Evolutionary conservation across 2,797 vertebrate genomes (phyloP).

Genomic region (Liasis olivaceus): DNA sequence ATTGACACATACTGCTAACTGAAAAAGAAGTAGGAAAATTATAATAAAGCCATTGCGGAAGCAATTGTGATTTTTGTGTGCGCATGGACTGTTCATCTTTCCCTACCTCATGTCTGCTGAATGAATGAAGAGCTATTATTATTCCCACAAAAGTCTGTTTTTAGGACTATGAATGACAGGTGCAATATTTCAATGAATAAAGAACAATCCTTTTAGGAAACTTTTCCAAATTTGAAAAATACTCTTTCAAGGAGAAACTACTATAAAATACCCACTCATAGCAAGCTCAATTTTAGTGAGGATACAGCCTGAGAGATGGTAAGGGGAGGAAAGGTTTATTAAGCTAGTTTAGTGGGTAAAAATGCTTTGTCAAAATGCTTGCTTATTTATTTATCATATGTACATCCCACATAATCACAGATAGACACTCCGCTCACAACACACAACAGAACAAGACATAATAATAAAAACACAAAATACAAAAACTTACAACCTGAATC

Average conservation of each 20-base stretch:
- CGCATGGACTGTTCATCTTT: background rate
- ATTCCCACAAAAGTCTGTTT: background rate
- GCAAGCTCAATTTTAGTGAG: background rate
- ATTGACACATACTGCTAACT: background rate
- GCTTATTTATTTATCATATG: background rate
- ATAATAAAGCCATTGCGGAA: conserved; percentile 18
- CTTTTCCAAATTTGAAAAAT: background rate
- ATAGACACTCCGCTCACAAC: background rate
- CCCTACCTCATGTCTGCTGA: background rate
- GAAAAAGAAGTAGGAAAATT: conserved; percentile 18
- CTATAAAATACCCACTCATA: background rate
- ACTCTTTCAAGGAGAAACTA: background rate
- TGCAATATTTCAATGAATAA: background rate
- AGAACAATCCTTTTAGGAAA: background rate
- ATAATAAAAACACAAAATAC: background rate
- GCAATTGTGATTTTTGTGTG: background rate
- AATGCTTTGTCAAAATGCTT: background rate
- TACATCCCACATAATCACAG: background rate
- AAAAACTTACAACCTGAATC: too few species aligned
- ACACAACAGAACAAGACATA: background rate
- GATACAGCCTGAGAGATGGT: background rate
- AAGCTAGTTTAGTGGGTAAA: background rate
- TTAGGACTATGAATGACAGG: background rate
- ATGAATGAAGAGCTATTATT: conserved; percentile 19
- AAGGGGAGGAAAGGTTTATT: background rate